Percentiles rank a stretch among this genome's conserved stretches.
Conservation (phyloP, 2,797 vertebrate genomes). For the Esox masquinongy region DNA sequence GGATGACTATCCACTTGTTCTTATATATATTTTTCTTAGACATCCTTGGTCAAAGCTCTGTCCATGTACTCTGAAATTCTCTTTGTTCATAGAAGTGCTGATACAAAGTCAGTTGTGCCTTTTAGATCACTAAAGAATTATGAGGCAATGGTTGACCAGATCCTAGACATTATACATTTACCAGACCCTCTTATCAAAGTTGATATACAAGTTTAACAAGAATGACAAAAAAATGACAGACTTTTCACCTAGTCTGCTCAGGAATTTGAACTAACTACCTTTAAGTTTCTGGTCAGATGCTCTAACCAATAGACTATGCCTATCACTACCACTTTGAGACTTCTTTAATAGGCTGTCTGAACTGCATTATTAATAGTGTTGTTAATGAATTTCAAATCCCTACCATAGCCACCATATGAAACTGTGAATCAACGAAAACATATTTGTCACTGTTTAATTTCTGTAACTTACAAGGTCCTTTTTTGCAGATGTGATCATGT, state of each 20-base stretch:
- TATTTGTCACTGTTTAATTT: slow-evolving; percentile 17
- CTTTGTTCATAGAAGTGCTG: neutral
- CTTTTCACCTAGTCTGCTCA: too few species aligned
- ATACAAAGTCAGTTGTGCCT: neutral
- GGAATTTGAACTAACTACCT: too few species aligned
- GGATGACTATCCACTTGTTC: too few species aligned
- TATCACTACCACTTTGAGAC: neutral
- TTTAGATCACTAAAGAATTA: neutral
- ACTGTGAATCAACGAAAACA: neutral
- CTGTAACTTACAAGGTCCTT: slow-evolving; percentile 10
- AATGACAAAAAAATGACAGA: too few species aligned
- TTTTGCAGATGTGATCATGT: slow-evolving; percentile 25
- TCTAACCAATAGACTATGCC: too few species aligned
- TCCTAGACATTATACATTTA: neutral
- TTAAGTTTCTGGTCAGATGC: too few species aligned
- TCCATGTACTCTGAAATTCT: neutral
- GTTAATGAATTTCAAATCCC: neutral
- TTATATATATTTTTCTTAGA: too few species aligned
- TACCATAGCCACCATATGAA: neutral
- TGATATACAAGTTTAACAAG: too few species aligned
- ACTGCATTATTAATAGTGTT: neutral
- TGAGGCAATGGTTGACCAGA: neutral
- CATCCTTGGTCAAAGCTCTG: neutral
- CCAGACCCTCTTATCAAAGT: too few species aligned
- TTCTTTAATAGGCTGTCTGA: neutral